Conservation (phyloP, 2,888 invertebrate species). For the Papilio gigon region DNA sequence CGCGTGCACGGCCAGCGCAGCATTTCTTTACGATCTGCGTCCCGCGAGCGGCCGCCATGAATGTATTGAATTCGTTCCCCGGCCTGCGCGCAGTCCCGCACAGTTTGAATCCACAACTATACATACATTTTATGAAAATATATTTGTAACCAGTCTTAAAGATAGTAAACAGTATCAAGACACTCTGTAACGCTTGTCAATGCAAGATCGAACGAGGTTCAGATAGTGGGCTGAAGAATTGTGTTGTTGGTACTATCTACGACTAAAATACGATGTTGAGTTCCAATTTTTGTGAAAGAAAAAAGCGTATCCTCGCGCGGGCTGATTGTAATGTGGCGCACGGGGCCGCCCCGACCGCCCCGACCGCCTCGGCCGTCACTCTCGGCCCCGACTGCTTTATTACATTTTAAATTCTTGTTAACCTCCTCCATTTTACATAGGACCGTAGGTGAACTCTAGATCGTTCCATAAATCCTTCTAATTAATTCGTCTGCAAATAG, state of each 20-base stretch:
- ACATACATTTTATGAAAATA: not conserved
- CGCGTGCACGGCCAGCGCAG: slow-evolving; percentile 47
- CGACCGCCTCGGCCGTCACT: slow-evolving; percentile 59
- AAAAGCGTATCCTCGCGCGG: not conserved
- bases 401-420: slow-evolving; percentile 64
- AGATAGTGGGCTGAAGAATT: not conserved
- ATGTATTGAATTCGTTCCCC: slow-evolving; percentile 32
- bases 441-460: slow-evolving; percentile 43
- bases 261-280: not conserved
- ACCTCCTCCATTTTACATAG: slow-evolving; percentile 55
- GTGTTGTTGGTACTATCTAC: not conserved
- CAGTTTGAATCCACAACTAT: not conserved
- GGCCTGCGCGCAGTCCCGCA: not conserved
- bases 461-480: slow-evolving; percentile 57
- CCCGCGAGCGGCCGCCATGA: slow-evolving; percentile 17
- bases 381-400: slow-evolving; percentile 64
- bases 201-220: not conserved
- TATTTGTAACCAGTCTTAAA: not conserved
- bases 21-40: slow-evolving; percentile 47
- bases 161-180: not conserved
- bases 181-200: not conserved
- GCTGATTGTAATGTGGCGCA: slow-evolving; percentile 42
- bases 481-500: slow-evolving; percentile 49
- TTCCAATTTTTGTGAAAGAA: slow-evolving; percentile 5
- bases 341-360: slow-evolving; percentile 50